These are phyloP conservation scores for Erebia aethiops DNA, from an alignment of 2,888 invertebrate genomes.

Conservation along the genomic window DNA sequence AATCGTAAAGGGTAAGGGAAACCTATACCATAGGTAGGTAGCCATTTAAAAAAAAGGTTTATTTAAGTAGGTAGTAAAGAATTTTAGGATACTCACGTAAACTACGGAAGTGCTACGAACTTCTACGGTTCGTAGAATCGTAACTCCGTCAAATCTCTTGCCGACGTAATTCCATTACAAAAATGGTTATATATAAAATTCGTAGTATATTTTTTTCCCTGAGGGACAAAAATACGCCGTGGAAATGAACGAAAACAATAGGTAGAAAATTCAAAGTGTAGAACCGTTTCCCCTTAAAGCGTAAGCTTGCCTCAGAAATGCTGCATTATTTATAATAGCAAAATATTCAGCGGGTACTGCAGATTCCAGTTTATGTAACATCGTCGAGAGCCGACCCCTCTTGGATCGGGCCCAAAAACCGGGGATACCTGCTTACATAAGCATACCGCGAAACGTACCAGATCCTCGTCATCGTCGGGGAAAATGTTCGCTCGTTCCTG, in stretches of 20 bases:
- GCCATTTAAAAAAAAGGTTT: too few species aligned
- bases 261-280: background rate
- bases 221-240: too few species aligned
- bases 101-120: conserved; percentile 17
- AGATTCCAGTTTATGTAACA: conserved; percentile 51
- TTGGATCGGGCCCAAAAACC: conserved; percentile 49
- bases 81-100: conserved; percentile 19
- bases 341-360: conserved; percentile 43
- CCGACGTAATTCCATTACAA: too few species aligned
- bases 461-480: conserved; percentile 74
- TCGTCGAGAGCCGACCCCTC: conserved; percentile 29
- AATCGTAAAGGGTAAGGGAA: background rate
- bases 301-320: background rate
- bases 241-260: background rate
- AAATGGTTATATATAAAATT: too few species aligned
- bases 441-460: conserved; percentile 58
- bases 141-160: too few species aligned
- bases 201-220: too few species aligned
- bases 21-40: background rate
- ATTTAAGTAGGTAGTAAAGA: too few species aligned
- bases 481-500: conserved; percentile 75
- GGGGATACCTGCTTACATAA: conserved; percentile 50
- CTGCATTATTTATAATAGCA: conserved; percentile 24
- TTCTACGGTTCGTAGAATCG: background rate
- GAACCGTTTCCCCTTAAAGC: background rate